Percentiles rank a stretch among this genome's conserved stretches.
phyloP scores from a whole-genome alignment of 1,140 invertebrate species.

The Bombus polaris region DNA sequence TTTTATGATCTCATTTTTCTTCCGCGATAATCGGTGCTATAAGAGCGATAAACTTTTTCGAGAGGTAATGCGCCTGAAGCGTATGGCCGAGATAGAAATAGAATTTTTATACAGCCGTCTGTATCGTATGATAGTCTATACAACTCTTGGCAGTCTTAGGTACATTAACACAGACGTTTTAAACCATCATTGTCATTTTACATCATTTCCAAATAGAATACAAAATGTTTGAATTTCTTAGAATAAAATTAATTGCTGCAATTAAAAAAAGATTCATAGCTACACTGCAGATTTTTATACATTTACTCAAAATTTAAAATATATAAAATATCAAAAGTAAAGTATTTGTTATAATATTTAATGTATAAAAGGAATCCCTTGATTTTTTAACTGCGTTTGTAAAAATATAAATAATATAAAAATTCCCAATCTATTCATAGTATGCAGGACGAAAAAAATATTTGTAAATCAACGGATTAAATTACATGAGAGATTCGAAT shows the following conservation, averaged over 20 bases:
- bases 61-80: neutral
- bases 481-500: too few relatives aligned
- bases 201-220: neutral
- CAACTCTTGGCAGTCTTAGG: neutral
- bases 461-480: too few relatives aligned
- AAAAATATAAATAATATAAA: too few relatives aligned
- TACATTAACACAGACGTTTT: neutral
- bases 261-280: too few relatives aligned
- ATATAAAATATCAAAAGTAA: too few relatives aligned
- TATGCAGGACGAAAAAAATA: too few relatives aligned
- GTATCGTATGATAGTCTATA: neutral
- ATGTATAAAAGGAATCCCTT: too few relatives aligned
- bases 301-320: too few relatives aligned
- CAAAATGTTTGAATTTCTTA: neutral
- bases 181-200: neutral
- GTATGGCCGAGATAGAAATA: neutral
- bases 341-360: too few relatives aligned
- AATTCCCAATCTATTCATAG: too few relatives aligned
- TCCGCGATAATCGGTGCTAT: neutral
- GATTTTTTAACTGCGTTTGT: too few relatives aligned
- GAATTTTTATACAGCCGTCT: neutral
- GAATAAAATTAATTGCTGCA: neutral
- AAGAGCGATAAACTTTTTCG: conserved; percentile 1
- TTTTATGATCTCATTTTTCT: neutral
- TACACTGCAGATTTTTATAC: too few relatives aligned